phyloP scores from a whole-genome alignment of 2,113 vertebrate species.

The Cheirogaleus medius region DNA sequence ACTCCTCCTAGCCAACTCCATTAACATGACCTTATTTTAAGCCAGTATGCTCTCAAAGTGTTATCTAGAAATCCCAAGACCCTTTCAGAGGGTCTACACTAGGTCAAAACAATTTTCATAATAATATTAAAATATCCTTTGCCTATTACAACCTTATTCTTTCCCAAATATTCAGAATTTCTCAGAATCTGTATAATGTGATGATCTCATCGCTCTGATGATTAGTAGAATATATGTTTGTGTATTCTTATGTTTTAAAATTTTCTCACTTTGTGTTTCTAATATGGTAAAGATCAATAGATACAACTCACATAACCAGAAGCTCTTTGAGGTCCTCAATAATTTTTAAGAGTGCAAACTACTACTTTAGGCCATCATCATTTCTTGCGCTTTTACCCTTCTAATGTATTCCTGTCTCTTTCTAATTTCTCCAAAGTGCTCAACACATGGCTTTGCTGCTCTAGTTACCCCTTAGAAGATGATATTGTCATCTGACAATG shows the following conservation, averaged over 20 bases:
- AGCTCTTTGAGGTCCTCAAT: background rate
- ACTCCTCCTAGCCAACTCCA: background rate
- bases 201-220: background rate
- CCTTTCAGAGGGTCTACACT: background rate
- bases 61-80: background rate
- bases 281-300: background rate
- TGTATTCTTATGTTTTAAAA: background rate
- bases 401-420: background rate
- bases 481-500: background rate
- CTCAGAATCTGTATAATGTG: background rate
- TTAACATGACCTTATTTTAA: background rate
- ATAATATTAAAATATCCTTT: background rate
- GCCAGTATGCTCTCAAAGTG: background rate
- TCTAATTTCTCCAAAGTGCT: background rate
- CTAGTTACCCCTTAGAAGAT: background rate
- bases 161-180: constrained; percentile 21
- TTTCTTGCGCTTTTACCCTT: background rate
- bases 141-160: background rate
- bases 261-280: background rate
- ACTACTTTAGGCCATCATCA: background rate
- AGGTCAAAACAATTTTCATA: background rate
- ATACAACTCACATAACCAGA: background rate
- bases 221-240: background rate
- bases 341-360: background rate
- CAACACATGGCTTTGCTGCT: background rate